phyloP scores from a whole-genome alignment of 2,113 vertebrate genomes.

The Abramis brama region DNA sequence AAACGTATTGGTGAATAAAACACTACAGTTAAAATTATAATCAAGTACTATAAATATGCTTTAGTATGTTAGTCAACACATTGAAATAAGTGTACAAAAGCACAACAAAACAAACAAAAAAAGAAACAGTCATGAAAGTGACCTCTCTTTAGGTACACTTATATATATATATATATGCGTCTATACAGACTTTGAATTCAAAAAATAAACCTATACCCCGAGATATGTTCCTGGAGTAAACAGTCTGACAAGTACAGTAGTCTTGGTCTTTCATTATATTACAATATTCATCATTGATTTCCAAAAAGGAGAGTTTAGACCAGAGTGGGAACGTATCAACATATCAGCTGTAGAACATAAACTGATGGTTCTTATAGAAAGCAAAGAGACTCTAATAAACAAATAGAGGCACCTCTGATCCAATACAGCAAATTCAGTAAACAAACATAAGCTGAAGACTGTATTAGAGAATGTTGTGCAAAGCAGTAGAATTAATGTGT shows the following conservation, averaged over 20 bases:
- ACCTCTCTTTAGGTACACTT: too few species aligned
- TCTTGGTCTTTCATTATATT: too few species aligned
- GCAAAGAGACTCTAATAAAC: not conserved
- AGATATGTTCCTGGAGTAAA: too few species aligned
- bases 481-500: not conserved
- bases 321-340: not conserved
- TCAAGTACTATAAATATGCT: too few species aligned
- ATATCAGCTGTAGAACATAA: not conserved
- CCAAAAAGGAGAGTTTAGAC: not conserved
- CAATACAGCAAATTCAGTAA: not conserved
- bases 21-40: not conserved
- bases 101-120: too few species aligned
- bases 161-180: too few species aligned
- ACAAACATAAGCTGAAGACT: not conserved
- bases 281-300: too few species aligned
- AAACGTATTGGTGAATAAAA: not conserved
- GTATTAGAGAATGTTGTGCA: conserved; percentile 15
- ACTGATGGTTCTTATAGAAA: not conserved
- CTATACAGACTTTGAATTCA: too few species aligned
- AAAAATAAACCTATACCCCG: too few species aligned
- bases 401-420: not conserved
- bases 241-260: too few species aligned
- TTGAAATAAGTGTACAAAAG: not conserved
- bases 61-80: not conserved
- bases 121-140: too few species aligned